Percentiles rank a stretch among this genome's conserved stretches.
These are phyloP conservation scores for Drosophila longiperda DNA, from an alignment of 2,888 invertebrate species.

Conservation along the genomic window DNA sequence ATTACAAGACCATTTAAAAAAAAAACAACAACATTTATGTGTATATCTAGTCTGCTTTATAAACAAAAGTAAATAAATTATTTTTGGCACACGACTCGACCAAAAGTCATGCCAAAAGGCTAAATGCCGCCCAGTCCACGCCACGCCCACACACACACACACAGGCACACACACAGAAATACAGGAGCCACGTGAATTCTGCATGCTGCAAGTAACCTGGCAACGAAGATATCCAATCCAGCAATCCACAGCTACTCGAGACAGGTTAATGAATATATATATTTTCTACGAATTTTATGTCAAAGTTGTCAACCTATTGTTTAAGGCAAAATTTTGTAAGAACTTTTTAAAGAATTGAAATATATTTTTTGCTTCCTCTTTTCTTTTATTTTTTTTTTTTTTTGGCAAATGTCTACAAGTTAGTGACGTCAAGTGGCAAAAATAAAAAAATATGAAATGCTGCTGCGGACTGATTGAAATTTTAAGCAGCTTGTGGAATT, in stretches of 20 bases:
- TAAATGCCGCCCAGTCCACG: not conserved
- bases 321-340: constrained; percentile 48
- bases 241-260: constrained; percentile 8
- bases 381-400: constrained; percentile 3
- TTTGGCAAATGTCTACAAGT: constrained; percentile 33
- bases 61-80: constrained; percentile 61
- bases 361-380: constrained; percentile 24
- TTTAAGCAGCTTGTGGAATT: constrained; percentile 67
- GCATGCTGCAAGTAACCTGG: constrained; percentile 44
- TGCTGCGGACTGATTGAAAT: constrained; percentile 62
- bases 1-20: constrained; percentile 39
- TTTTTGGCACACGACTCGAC: constrained; percentile 68
- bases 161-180: not conserved
- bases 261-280: constrained; percentile 24
- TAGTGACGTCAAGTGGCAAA: constrained; percentile 78
- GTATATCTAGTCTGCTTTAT: constrained; percentile 18
- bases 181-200: constrained; percentile 47
- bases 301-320: constrained; percentile 61
- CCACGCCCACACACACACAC: constrained; percentile 16
- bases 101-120: constrained; percentile 34
- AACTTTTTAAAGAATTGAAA: constrained; percentile 25
- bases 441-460: constrained; percentile 57
- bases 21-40: constrained; percentile 1
- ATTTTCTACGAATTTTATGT: constrained; percentile 56
- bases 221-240: constrained; percentile 42